These are phyloP conservation scores for Bombus sibiricus DNA, from an alignment of 1,140 invertebrate genomes.

Conservation along the genomic window DNA sequence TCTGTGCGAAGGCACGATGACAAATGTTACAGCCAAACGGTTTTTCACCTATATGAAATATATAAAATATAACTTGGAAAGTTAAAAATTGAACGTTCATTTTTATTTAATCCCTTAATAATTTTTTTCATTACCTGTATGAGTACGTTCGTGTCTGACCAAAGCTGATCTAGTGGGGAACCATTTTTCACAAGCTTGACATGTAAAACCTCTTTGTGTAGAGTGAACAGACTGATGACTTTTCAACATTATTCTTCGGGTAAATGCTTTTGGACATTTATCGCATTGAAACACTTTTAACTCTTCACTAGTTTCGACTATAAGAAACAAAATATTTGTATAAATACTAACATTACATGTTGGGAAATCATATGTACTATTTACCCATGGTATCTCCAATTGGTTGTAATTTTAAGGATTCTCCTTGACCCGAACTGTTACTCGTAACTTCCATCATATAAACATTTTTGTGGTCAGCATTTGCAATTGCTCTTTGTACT, in stretches of 20 bases:
- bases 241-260: slow-evolving; percentile 83
- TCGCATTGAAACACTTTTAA: slow-evolving; percentile 84
- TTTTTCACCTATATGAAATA: slow-evolving; percentile 84
- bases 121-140: slow-evolving; percentile 82
- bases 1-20: slow-evolving; percentile 88
- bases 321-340: slow-evolving; percentile 38
- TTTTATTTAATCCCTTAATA: not conserved
- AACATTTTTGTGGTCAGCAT: slow-evolving; percentile 77
- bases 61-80: slow-evolving; percentile 16
- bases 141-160: slow-evolving; percentile 89
- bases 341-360: not conserved
- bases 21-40: slow-evolving; percentile 90
- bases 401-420: slow-evolving; percentile 71
- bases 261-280: slow-evolving; percentile 84
- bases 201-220: slow-evolving; percentile 85
- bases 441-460: slow-evolving; percentile 80
- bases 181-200: slow-evolving; percentile 89
- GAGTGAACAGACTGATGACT: slow-evolving; percentile 86
- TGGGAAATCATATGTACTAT: not conserved
- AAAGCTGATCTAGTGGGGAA: slow-evolving; percentile 92
- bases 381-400: slow-evolving; percentile 73
- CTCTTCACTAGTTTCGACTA: slow-evolving; percentile 77
- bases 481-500: slow-evolving; percentile 74
- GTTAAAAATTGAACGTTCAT: not conserved
- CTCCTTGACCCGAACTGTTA: slow-evolving; percentile 62